Percentiles rank a stretch among this genome's conserved stretches.
Conservation (phyloP, 2,888 invertebrate species). For the Polyploca ridens region DNA sequence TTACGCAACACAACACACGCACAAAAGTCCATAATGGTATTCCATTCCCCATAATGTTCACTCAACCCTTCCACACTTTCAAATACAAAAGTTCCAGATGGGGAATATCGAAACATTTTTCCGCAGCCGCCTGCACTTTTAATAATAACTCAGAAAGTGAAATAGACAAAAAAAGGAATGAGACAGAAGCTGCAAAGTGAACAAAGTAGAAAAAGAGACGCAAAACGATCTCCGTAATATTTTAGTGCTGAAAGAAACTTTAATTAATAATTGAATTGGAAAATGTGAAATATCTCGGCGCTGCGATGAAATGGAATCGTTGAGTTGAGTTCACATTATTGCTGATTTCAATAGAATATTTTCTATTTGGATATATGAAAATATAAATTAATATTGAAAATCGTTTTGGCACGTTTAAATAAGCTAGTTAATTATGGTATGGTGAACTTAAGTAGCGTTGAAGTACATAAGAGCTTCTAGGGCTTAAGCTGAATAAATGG, state of each 20-base stretch:
- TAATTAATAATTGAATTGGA: conserved; percentile 33
- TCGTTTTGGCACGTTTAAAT: neutral
- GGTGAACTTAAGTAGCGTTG: no score
- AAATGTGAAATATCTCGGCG: conserved; percentile 28
- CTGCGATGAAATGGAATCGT: conserved; percentile 11
- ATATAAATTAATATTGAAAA: neutral
- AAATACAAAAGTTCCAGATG: neutral
- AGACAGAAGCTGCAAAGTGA: conserved; percentile 26
- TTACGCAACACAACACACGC: no score
- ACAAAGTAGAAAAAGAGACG: conserved; percentile 18
- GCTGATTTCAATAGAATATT: neutral
- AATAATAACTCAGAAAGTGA: conserved; percentile 25
- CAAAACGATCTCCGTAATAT: conserved; percentile 18
- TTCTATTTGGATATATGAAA: neutral
- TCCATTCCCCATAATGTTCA: no score
- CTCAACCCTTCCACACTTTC: conserved; percentile 1
- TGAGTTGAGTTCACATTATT: neutral
- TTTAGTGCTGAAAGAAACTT: conserved; percentile 26
- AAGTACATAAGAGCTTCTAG: no score
- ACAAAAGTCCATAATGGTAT: no score
- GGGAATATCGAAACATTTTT: conserved; percentile 20
- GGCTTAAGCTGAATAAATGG: no score
- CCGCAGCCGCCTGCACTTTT: conserved; percentile 26
- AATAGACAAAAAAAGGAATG: conserved; percentile 22
- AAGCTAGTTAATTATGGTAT: no score